Evolutionary conservation across 53 echinoderm and acorn worm species (phyloP).

Genomic region (Echinarachnius parma): DNA sequence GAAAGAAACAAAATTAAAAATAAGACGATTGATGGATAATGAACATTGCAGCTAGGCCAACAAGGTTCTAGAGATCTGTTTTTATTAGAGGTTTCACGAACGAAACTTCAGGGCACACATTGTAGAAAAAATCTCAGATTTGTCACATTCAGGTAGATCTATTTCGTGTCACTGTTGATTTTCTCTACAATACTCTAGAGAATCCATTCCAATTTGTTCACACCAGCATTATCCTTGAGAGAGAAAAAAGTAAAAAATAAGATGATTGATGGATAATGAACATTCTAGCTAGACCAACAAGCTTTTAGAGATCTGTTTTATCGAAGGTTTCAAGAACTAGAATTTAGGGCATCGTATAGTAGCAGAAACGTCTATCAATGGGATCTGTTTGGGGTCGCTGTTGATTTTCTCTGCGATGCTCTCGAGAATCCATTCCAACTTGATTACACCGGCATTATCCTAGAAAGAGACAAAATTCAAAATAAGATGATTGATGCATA

Average conservation of each 20-base stretch:
- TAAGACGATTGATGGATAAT: too few species aligned
- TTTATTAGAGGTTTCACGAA: too few species aligned
- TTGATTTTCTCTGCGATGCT: conserved; percentile 62
- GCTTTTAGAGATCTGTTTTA: too few species aligned
- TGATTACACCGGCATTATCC: conserved; percentile 78
- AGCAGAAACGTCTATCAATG: conserved; percentile 85
- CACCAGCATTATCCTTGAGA: conserved; percentile 78
- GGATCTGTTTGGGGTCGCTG: conserved; percentile 71
- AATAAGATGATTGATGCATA: too few species aligned
- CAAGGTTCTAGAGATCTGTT: too few species aligned
- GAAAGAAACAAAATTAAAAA: conserved; percentile 5
- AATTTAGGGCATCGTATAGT: conserved; percentile 73
- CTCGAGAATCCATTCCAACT: conserved; percentile 89
- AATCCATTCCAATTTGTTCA: conserved; percentile 85
- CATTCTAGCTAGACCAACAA: too few species aligned
- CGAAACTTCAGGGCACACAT: conserved; percentile 75
- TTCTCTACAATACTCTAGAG: conserved; percentile 59
- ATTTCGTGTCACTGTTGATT: conserved; percentile 76
- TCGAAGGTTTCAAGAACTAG: too few species aligned
- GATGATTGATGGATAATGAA: too few species aligned
- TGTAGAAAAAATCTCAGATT: conserved; percentile 86
- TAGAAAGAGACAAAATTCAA: conserved; percentile 30
- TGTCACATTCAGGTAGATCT: conserved; percentile 70
- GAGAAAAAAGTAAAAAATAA: not conserved
- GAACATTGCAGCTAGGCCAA: too few species aligned